phyloP scores from a whole-genome alignment of 2,888 invertebrate species.

The Eupithecia centaureata region DNA sequence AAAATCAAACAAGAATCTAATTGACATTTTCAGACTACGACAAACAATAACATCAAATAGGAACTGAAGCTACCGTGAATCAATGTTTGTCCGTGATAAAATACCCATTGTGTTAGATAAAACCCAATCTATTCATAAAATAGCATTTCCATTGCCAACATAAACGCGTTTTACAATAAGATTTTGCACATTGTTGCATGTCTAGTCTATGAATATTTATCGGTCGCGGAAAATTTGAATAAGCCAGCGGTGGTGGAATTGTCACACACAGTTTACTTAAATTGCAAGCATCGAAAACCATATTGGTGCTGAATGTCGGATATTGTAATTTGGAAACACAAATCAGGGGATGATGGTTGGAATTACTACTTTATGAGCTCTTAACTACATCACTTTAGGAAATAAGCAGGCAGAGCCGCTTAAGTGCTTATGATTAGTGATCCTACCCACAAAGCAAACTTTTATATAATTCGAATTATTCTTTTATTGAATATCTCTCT shows the following conservation, averaged over 20 bases:
- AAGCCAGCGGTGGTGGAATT: neutral
- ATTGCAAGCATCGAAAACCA: slow-evolving; percentile 8
- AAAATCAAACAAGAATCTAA: slow-evolving; percentile 16
- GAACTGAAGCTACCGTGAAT: slow-evolving; percentile 6
- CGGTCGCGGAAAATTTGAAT: slow-evolving; percentile 5
- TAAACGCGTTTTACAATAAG: slow-evolving; percentile 12
- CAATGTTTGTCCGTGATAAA: slow-evolving; percentile 23
- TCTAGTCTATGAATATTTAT: slow-evolving; percentile 24
- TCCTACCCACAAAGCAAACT: neutral
- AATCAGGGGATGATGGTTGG: neutral
- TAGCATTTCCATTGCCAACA: slow-evolving; percentile 26
- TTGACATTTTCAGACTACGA: slow-evolving; percentile 19
- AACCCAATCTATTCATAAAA: slow-evolving; percentile 23
- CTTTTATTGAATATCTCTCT: no score
- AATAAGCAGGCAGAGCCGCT: neutral
- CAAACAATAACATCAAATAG: slow-evolving; percentile 21
- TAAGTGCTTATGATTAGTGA: neutral
- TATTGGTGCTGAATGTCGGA: slow-evolving; percentile 1
- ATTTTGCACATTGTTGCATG: slow-evolving; percentile 25
- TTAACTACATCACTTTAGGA: slow-evolving; percentile 31
- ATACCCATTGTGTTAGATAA: slow-evolving; percentile 23
- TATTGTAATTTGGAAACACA: slow-evolving; percentile 13
- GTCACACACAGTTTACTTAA: slow-evolving; percentile 1
- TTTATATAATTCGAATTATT: no score
- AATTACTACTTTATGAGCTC: slow-evolving; percentile 25